Percentiles rank a stretch among this genome's conserved stretches.
Evolutionary conservation across 35 echinoderm and acorn worm genomes (phyloP).

Genomic region (Amphiura filiformis): DNA sequence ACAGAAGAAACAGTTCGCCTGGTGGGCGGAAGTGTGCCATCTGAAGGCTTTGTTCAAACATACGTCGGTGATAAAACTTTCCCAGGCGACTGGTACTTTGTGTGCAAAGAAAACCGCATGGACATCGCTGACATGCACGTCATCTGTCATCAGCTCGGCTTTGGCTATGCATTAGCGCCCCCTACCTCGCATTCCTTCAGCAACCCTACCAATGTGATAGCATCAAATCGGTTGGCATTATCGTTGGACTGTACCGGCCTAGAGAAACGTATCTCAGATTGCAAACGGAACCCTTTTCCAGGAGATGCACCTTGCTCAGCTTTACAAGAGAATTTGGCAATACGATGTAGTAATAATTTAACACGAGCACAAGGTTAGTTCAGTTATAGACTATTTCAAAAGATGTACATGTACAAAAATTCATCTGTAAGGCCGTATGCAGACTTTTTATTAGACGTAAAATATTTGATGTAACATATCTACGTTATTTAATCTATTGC

Average conservation of each 20-base stretch:
- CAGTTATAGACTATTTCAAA: no score
- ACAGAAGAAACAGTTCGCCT: no score
- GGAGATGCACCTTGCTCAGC: neutral
- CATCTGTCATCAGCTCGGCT: neutral
- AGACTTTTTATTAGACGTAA: no score
- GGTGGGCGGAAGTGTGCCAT: neutral
- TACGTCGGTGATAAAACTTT: neutral
- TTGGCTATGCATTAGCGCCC: neutral
- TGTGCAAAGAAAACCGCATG: neutral
- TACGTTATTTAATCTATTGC: no score
- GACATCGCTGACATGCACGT: neutral
- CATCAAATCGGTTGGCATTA: neutral
- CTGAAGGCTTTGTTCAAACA: neutral
- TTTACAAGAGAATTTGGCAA: neutral
- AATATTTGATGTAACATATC: no score
- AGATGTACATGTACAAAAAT: no score
- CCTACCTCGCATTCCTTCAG: neutral
- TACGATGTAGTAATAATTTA: slow-evolving; percentile 1
- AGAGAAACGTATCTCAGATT: neutral
- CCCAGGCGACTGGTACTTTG: neutral
- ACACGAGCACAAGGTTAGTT: neutral
- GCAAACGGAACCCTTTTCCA: neutral
- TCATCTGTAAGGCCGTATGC: no score
- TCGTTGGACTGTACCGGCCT: neutral
- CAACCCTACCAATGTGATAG: neutral